Conservation (phyloP, 2,113 vertebrate genomes). For the Platichthys flesus region DNA sequence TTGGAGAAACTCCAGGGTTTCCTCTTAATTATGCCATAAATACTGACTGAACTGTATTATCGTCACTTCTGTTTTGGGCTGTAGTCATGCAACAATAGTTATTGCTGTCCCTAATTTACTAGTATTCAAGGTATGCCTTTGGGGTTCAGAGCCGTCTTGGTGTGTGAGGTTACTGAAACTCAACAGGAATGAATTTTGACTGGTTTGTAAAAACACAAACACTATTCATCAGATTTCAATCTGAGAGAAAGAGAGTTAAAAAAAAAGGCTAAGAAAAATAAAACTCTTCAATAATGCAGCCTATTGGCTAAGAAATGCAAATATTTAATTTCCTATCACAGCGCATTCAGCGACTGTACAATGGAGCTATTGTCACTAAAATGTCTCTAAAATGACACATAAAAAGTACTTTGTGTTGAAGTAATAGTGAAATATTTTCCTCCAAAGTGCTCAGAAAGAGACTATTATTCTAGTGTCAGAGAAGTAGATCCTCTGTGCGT, state of each 20-base stretch:
- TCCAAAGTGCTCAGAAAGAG: constrained; percentile 50
- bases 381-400: constrained; percentile 54
- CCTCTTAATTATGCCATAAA: constrained; percentile 1
- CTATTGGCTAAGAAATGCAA: constrained; percentile 44
- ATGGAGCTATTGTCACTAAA: constrained; percentile 27
- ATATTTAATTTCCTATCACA: constrained; percentile 54
- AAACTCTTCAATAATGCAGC: constrained; percentile 21
- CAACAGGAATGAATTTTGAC: constrained; percentile 1
- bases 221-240: constrained; percentile 19
- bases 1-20: constrained; percentile 12
- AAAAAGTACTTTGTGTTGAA: constrained; percentile 43
- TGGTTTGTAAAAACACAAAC: constrained; percentile 9
- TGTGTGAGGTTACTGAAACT: constrained; percentile 5
- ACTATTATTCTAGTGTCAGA: constrained; percentile 64
- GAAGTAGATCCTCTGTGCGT: constrained; percentile 29
- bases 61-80: background rate
- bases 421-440: constrained; percentile 64
- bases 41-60: background rate
- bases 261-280: constrained; percentile 21
- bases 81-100: background rate
- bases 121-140: constrained; percentile 13
- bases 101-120: background rate
- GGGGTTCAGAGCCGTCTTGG: constrained; percentile 8
- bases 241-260: constrained; percentile 20
- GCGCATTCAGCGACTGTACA: constrained; percentile 50